phyloP scores from a whole-genome alignment of 2,113 vertebrate species.

The Lanius ludovicianus region DNA sequence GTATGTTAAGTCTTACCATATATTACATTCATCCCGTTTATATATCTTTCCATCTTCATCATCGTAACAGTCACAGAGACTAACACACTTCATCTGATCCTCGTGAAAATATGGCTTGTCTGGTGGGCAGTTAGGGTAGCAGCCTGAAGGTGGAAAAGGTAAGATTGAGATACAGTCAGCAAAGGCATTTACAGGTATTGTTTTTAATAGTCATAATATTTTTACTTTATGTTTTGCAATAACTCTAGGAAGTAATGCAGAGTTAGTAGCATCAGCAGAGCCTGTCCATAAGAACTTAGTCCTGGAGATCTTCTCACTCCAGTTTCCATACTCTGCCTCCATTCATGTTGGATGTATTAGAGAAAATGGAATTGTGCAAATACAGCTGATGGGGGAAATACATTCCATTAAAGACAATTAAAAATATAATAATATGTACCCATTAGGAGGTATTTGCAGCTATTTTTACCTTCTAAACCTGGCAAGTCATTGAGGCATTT shows the following conservation, averaged over 20 bases:
- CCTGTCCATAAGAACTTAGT: not conserved
- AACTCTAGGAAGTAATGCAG: not conserved
- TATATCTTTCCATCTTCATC: conserved; percentile 68
- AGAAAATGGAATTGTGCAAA: not conserved
- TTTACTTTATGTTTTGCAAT: not conserved
- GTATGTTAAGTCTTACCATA: conserved; percentile 76
- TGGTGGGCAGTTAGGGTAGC: conserved; percentile 87
- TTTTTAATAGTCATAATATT: not conserved
- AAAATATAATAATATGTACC: not conserved
- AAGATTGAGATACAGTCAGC: not conserved
- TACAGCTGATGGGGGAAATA: not conserved
- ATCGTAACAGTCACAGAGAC: conserved; percentile 76
- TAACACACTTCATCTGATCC: conserved; percentile 84
- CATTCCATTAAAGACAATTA: not conserved
- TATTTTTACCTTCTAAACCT: conserved; percentile 73
- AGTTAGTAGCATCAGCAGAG: not conserved
- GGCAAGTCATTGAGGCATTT: conserved; percentile 66
- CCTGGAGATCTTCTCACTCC: not conserved
- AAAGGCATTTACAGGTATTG: not conserved
- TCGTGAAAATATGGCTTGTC: conserved; percentile 85
- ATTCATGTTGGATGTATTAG: not conserved
- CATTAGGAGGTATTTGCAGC: not conserved
- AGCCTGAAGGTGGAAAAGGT: conserved; percentile 73
- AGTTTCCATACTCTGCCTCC: not conserved
- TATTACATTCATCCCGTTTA: conserved; percentile 74